Evolutionary conservation across 1,140 invertebrate species (phyloP).

Genomic region (Drosophila chauvacae): DNA sequence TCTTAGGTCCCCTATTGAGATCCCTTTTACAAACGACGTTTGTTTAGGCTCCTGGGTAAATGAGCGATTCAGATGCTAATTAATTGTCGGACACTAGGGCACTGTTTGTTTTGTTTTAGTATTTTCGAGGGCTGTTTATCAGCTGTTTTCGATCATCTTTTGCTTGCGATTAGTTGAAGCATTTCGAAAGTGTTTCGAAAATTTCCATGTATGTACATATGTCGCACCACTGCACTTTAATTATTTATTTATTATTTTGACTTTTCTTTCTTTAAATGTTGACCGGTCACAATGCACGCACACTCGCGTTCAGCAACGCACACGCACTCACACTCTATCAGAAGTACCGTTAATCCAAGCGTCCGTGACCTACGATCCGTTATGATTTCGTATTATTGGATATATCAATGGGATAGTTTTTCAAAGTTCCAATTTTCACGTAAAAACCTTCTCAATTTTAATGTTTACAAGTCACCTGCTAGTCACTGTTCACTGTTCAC

Average conservation of each 20-base stretch:
- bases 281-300: conserved; percentile 51
- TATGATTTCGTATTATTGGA: conserved; percentile 16
- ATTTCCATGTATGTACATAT: background rate
- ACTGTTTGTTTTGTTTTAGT: conserved; percentile 40
- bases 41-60: conserved; percentile 53
- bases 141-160: conserved; percentile 58
- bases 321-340: conserved; percentile 7
- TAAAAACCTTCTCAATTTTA: background rate
- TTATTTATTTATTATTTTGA: conserved; percentile 3
- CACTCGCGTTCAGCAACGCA: conserved; percentile 28
- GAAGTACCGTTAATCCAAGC: conserved; percentile 31
- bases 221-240: conserved; percentile 14
- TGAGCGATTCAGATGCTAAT: conserved; percentile 68
- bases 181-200: conserved; percentile 19
- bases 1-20: conserved; percentile 6
- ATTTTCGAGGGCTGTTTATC: conserved; percentile 27
- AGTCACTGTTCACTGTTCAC: background rate
- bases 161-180: conserved; percentile 6
- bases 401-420: background rate
- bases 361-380: conserved; percentile 59
- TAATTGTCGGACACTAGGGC: conserved; percentile 59
- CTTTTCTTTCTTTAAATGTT: conserved; percentile 5
- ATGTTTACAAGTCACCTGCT: background rate
- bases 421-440: background rate
- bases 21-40: conserved; percentile 34